Evolutionary conservation across 2,797 vertebrate genomes (phyloP).

Genomic region (Eidolon dupreanum): DNA sequence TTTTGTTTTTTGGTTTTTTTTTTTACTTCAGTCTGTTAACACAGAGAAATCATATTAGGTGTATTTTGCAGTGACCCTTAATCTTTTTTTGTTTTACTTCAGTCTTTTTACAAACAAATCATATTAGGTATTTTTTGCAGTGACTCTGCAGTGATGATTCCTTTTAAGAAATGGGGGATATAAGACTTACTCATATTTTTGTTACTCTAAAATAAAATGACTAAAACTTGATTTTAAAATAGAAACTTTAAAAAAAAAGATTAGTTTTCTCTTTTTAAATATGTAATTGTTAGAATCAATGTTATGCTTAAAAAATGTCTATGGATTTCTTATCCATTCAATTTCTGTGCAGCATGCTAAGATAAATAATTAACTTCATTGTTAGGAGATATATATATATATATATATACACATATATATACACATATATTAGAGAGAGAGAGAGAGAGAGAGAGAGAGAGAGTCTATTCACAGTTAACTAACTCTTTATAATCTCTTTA

Average conservation of each 20-base stretch:
- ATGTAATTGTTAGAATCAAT: not conserved
- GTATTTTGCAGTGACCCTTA: constrained; percentile 41
- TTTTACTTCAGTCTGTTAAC: not conserved
- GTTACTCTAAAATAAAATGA: not conserved
- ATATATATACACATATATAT: not conserved
- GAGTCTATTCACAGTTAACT: not conserved
- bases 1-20: not conserved
- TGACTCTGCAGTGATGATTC: constrained; percentile 34
- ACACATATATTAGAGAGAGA: too few species aligned
- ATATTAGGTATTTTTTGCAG: constrained; percentile 24
- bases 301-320: not conserved
- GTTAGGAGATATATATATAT: not conserved
- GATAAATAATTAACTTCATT: constrained; percentile 21
- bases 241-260: not conserved
- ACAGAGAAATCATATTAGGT: not conserved
- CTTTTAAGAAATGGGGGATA: not conserved
- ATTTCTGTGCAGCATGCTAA: not conserved
- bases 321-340: not conserved
- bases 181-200: not conserved
- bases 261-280: constrained; percentile 33
- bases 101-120: not conserved
- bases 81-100: not conserved
- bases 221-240: constrained; percentile 19
- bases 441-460: too few species aligned
- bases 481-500: not conserved